Percentiles rank a stretch among this genome's conserved stretches.
These are phyloP conservation scores for Motacilla alba DNA, from an alignment of 2,113 vertebrate genomes.

Conservation along the genomic window DNA sequence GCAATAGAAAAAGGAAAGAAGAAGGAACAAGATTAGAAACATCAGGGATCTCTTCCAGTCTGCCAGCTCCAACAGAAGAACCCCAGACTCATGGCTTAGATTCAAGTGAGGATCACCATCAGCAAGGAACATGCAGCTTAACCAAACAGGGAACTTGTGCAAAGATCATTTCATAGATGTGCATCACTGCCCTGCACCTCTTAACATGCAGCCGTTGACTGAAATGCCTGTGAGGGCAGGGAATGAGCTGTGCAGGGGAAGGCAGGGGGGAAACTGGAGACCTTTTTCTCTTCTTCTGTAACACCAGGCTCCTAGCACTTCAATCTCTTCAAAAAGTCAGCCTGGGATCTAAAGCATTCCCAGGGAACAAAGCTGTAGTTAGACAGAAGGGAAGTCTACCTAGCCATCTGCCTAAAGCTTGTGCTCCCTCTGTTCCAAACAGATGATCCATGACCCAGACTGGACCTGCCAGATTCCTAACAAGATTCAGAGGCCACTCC, in stretches of 20 bases:
- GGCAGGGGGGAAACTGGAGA: fast-evolving
- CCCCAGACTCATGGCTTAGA: neutral
- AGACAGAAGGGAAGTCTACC: neutral
- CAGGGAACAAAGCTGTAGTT: neutral
- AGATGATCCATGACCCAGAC: neutral
- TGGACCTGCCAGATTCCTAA: neutral
- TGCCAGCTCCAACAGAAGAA: neutral
- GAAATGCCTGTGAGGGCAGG: neutral
- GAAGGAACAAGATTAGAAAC: neutral
- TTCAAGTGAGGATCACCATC: neutral
- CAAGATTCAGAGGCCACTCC: neutral
- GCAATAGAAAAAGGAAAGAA: neutral
- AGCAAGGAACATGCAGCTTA: neutral
- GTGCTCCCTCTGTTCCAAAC: neutral
- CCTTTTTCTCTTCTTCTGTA: neutral
- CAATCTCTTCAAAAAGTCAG: neutral
- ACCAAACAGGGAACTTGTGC: neutral
- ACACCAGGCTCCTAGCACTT: neutral
- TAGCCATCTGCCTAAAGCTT: neutral
- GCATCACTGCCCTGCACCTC: neutral
- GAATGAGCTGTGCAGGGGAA: neutral
- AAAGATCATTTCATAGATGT: neutral
- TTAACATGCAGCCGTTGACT: neutral
- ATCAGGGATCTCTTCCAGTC: neutral
- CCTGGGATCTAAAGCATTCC: neutral